Evolutionary conservation across 1,140 invertebrate genomes (phyloP).

Genomic region (Meloidogyne exigua): DNA sequence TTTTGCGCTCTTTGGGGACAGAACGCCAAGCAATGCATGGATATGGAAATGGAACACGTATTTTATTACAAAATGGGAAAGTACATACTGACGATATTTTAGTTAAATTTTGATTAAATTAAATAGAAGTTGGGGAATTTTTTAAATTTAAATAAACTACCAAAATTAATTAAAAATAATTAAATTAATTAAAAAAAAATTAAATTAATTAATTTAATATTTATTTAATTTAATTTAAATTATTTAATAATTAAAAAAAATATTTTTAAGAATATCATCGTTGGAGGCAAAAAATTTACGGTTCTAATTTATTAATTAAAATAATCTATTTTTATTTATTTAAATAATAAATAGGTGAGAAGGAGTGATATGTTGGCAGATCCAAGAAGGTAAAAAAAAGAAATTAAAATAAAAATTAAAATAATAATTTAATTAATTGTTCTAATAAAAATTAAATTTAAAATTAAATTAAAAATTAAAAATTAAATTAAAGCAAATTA

Average conservation of each 20-base stretch:
- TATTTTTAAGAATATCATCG: conserved; percentile 54
- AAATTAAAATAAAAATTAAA: background rate
- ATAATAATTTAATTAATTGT: too few species aligned
- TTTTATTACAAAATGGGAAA: background rate
- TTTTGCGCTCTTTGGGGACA: background rate
- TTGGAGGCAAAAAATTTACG: conserved; percentile 61
- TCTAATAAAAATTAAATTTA: too few species aligned
- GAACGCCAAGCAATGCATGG: background rate
- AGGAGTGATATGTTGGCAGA: conserved; percentile 59
- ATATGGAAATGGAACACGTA: background rate
- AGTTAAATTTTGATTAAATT: background rate
- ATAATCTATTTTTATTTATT: background rate
- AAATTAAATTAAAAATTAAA: background rate
- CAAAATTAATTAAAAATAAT: too few species aligned
- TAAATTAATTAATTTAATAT: too few species aligned
- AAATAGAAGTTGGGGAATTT: too few species aligned
- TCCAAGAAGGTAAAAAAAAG: conserved; percentile 51
- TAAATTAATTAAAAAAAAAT: too few species aligned
- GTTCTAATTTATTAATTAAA: conserved; percentile 32
- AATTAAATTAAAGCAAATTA: conserved; percentile 1
- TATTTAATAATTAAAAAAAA: too few species aligned
- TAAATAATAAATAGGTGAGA: conserved; percentile 44
- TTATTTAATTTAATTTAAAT: too few species aligned
- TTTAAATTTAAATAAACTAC: too few species aligned
- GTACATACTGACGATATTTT: background rate